A percentile compares a stretch with the other conserved stretches of the same genome.
These are phyloP conservation scores for Orchesella cincta DNA, from an alignment of 1,140 invertebrate genomes.

Conservation along the genomic window DNA sequence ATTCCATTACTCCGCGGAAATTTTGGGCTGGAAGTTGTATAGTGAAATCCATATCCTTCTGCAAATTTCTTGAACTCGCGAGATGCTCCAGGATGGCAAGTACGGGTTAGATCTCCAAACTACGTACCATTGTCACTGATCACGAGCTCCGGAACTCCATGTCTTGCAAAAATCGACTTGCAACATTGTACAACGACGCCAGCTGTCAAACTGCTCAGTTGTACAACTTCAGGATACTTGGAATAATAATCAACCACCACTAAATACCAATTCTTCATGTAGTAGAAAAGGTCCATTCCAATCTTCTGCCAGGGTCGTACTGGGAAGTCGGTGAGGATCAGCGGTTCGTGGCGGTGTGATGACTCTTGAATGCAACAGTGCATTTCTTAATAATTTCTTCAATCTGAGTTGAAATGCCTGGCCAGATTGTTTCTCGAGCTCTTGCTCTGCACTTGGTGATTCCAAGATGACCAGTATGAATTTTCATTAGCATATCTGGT, in stretches of 20 bases:
- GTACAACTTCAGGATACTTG: conserved; percentile 34
- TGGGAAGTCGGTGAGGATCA: conserved; percentile 26
- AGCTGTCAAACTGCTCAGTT: conserved; percentile 3
- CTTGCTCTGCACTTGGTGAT: conserved; percentile 24
- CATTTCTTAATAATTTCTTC: neutral
- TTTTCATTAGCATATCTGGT: neutral
- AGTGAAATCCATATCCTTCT: neutral
- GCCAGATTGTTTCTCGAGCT: conserved; percentile 16
- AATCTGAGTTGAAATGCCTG: conserved; percentile 24
- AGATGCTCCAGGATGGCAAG: neutral
- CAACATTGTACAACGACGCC: conserved; percentile 4
- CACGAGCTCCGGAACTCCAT: conserved; percentile 43
- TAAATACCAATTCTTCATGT: neutral
- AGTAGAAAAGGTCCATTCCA: conserved; percentile 28
- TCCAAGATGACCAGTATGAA: conserved; percentile 31
- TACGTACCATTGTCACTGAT: conserved; percentile 42
- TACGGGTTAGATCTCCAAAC: conserved; percentile 38
- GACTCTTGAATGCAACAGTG: neutral
- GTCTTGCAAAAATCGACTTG: conserved; percentile 42
- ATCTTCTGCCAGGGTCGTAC: conserved; percentile 29
- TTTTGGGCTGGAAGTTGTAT: neutral
- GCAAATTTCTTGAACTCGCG: neutral
- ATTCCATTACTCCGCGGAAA: neutral
- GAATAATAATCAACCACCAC: conserved; percentile 26
- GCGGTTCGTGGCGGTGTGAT: neutral